Evolutionary conservation across 2,888 invertebrate species (phyloP).

Genomic region (Napeogenes sylphis): DNA sequence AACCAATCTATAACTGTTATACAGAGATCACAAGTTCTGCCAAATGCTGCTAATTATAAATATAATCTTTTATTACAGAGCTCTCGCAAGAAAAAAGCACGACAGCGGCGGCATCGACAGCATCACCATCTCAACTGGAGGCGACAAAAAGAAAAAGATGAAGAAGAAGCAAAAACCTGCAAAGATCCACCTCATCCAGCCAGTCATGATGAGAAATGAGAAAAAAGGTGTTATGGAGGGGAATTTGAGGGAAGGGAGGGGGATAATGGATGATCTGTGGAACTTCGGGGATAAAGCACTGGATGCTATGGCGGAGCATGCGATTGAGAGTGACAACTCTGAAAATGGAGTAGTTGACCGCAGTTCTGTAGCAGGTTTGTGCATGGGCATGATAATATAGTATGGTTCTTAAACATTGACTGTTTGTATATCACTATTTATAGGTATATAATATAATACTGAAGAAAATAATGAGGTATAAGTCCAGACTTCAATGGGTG

Average conservation of each 20-base stretch:
- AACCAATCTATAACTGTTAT: too few species aligned
- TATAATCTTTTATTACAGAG: conserved; percentile 40
- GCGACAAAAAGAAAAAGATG: conserved; percentile 55
- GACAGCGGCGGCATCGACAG: conserved; percentile 60
- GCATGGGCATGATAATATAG: conserved; percentile 15
- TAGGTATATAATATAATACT: too few species aligned
- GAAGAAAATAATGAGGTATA: too few species aligned
- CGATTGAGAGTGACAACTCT: conserved; percentile 50
- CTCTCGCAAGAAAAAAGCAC: conserved; percentile 48
- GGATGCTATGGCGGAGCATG: conserved; percentile 61
- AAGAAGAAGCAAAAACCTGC: conserved; percentile 64
- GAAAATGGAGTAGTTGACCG: conserved; percentile 62
- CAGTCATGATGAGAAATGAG: conserved; percentile 49
- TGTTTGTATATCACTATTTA: too few species aligned
- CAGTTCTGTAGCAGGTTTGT: conserved; percentile 57
- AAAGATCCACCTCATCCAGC: conserved; percentile 62
- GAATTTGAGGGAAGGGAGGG: conserved; percentile 41
- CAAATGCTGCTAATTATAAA: not conserved
- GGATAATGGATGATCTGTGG: conserved; percentile 53
- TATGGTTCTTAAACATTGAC: not conserved
- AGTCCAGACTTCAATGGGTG: too few species aligned
- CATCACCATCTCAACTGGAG: conserved; percentile 60
- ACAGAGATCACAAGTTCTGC: not conserved
- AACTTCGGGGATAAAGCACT: conserved; percentile 54
- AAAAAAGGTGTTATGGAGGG: conserved; percentile 64